phyloP scores from a whole-genome alignment of 2,113 vertebrate genomes.

The Petrocephalus microphthalmus region DNA sequence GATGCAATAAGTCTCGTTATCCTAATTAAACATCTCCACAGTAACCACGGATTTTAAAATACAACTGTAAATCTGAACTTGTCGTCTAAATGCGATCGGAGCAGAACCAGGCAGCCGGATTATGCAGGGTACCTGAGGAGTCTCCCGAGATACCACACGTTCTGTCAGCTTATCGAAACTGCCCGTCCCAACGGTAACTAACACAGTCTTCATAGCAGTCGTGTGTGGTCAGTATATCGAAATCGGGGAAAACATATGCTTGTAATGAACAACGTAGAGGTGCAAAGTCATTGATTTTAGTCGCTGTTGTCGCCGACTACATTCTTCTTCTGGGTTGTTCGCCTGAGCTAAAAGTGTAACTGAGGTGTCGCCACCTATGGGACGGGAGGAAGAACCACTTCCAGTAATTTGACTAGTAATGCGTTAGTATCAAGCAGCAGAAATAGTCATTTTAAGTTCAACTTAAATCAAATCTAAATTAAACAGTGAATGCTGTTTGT shows the following conservation, averaged over 20 bases:
- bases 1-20: neutral
- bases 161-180: slow-evolving; percentile 78
- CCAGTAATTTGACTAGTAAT: no score
- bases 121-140: slow-evolving; percentile 55
- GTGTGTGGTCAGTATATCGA: neutral
- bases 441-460: no score
- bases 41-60: neutral
- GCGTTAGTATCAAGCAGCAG: no score
- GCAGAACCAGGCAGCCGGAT: neutral
- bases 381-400: neutral
- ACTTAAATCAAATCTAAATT: no score
- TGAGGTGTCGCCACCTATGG: neutral
- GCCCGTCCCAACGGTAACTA: slow-evolving; percentile 88
- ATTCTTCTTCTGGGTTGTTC: neutral
- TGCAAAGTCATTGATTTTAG: neutral
- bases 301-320: neutral
- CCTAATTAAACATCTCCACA: neutral
- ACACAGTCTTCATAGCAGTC: slow-evolving; percentile 67
- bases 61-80: neutral
- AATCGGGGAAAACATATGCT: neutral
- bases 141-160: slow-evolving; percentile 50
- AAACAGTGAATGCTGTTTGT: no score
- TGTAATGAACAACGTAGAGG: neutral
- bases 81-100: no score
- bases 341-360: neutral